Evolutionary conservation across 2,888 invertebrate genomes (phyloP).

Genomic region (Villa cingulata): DNA sequence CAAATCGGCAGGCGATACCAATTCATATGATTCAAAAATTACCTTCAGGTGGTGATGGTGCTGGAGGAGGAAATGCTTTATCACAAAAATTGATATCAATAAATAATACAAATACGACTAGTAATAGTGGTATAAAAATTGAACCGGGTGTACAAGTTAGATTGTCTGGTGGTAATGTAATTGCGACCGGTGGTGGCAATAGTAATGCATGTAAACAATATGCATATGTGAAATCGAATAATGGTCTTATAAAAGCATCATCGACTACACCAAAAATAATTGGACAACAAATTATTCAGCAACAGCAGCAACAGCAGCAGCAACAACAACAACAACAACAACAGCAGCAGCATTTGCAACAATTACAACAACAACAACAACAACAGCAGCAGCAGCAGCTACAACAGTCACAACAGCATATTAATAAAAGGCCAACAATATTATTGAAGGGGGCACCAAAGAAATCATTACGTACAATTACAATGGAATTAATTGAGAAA

Average conservation of each 20-base stretch:
- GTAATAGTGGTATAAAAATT: constrained; percentile 9
- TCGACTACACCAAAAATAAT: constrained; percentile 6
- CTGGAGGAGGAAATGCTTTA: constrained; percentile 9
- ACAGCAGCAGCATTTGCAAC: constrained; percentile 12
- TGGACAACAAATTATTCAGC: too few relatives aligned
- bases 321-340: background rate
- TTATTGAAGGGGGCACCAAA: constrained; percentile 27
- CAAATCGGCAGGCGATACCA: background rate
- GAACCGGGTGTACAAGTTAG: constrained; percentile 12
- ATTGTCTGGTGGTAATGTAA: constrained; percentile 5
- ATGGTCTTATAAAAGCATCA: constrained; percentile 13
- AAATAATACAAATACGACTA: background rate
- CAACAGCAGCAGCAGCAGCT: too few relatives aligned
- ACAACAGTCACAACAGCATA: background rate
- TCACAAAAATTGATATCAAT: background rate
- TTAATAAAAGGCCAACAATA: constrained; percentile 24
- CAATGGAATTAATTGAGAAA: constrained; percentile 28
- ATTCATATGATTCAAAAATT: background rate
- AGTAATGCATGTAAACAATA: too few relatives aligned
- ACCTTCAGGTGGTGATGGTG: background rate
- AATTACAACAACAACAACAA: constrained; percentile 8
- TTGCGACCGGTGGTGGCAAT: background rate
- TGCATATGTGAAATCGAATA: constrained; percentile 17
- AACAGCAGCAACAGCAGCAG: background rate
- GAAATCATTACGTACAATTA: constrained; percentile 28